A percentile compares a stretch with the other conserved stretches of the same genome.
Conservation (phyloP, 2,113 vertebrate genomes). For the Semnornis frantzii region DNA sequence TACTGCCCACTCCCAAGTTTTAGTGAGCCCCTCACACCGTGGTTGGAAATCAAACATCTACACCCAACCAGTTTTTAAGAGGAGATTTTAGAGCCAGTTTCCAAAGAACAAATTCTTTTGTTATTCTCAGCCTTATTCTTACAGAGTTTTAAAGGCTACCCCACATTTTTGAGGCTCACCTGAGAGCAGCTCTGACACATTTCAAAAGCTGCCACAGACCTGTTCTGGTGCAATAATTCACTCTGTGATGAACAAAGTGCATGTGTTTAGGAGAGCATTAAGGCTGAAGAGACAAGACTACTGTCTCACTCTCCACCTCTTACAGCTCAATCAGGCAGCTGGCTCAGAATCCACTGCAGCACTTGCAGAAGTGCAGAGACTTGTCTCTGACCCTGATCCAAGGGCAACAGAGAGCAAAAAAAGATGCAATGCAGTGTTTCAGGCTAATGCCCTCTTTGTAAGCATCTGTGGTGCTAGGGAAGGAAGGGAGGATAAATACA, state of each 20-base stretch:
- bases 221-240: background rate
- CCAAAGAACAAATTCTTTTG: background rate
- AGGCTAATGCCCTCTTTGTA: background rate
- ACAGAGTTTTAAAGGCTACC: background rate
- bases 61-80: background rate
- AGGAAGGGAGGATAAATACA: background rate
- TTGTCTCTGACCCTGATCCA: background rate
- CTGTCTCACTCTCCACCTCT: background rate
- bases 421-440: background rate
- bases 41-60: background rate
- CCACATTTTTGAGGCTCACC: background rate
- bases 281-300: background rate
- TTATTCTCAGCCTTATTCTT: background rate
- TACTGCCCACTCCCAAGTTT: background rate
- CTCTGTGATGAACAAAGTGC: background rate
- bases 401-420: background rate
- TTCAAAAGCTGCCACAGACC: background rate
- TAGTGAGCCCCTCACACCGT: background rate
- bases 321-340: background rate
- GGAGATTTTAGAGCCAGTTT: background rate
- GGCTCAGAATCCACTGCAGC: background rate
- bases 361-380: background rate
- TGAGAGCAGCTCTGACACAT: background rate
- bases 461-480: background rate
- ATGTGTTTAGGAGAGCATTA: fast-evolving